Evolutionary conservation across 1,140 invertebrate species (phyloP).

Genomic region (Xylocopa sonorina): DNA sequence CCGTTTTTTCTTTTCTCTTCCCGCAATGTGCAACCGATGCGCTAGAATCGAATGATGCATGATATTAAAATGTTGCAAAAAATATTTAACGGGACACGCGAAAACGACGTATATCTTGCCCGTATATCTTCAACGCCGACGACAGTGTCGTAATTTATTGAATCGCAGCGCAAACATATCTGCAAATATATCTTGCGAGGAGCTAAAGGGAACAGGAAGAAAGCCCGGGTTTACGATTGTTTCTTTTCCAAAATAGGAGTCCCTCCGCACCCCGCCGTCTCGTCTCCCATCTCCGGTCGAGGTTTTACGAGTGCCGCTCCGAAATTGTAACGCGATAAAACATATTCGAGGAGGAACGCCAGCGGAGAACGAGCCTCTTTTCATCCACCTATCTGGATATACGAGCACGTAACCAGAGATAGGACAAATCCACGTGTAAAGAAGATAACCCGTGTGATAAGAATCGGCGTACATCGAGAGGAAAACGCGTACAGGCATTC

Average conservation of each 20-base stretch:
- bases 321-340: constrained; percentile 32
- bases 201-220: neutral
- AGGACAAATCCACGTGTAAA: constrained; percentile 46
- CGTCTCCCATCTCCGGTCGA: too few species aligned
- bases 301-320: neutral
- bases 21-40: neutral
- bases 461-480: constrained; percentile 10
- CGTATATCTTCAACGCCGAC: neutral
- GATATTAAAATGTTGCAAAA: neutral
- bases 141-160: neutral
- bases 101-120: neutral
- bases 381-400: constrained; percentile 4
- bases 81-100: neutral
- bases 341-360: constrained; percentile 16
- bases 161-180: neutral
- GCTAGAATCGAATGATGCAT: neutral
- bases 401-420: constrained; percentile 28
- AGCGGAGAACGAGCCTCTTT: neutral
- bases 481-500: constrained; percentile 12
- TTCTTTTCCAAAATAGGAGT: neutral
- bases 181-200: neutral
- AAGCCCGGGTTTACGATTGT: neutral
- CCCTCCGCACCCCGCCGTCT: neutral
- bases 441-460: constrained; percentile 62
- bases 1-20: too few species aligned